These are phyloP conservation scores for Steinernema scapterisci DNA, from an alignment of 2,888 invertebrate species.

Conservation along the genomic window DNA sequence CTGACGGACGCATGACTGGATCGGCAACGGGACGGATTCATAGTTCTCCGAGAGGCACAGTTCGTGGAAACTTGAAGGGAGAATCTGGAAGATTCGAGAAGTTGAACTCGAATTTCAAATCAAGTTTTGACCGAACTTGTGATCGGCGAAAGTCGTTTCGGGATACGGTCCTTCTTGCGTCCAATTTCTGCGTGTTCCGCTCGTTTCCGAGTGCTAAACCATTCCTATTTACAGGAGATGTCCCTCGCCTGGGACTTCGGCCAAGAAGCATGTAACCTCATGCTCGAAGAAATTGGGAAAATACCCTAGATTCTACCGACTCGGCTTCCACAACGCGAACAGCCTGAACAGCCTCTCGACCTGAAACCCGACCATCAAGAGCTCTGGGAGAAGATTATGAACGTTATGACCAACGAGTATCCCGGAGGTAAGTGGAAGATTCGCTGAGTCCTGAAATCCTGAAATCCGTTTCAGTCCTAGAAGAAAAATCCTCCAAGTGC, in stretches of 20 bases:
- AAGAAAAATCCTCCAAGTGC: slow-evolving; percentile 12
- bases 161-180: too few relatives aligned
- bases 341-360: neutral
- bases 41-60: too few relatives aligned
- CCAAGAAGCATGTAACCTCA: neutral
- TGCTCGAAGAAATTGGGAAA: slow-evolving; percentile 15
- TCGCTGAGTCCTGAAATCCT: neutral
- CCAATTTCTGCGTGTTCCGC: too few relatives aligned
- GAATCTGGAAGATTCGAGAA: too few relatives aligned
- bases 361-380: neutral
- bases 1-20: too few relatives aligned
- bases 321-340: neutral
- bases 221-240: too few relatives aligned
- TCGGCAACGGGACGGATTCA: too few relatives aligned
- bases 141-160: too few relatives aligned
- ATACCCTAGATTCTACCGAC: slow-evolving; percentile 5
- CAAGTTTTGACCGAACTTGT: too few relatives aligned
- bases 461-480: neutral
- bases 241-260: neutral
- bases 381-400: neutral
- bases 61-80: too few relatives aligned
- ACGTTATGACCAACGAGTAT: neutral
- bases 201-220: too few relatives aligned
- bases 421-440: neutral
- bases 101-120: too few relatives aligned